Evolutionary conservation across 2,888 invertebrate genomes (phyloP), one percentile per base, ranked within the genome.

Genomic region (Thera obeliscata): DNA sequence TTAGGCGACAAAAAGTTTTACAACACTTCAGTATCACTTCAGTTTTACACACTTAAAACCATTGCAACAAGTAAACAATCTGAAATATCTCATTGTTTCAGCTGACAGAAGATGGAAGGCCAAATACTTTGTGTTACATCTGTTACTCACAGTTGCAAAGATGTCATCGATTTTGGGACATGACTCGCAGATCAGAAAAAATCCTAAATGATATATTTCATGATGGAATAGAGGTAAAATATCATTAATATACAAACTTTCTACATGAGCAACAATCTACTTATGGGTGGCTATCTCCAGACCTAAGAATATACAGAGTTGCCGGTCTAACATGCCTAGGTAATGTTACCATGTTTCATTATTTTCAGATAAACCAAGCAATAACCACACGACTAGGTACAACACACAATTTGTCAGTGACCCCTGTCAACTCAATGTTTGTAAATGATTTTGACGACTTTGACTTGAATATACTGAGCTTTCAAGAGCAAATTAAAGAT

Each of bases 171-270:
- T 62, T 62, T 35, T 33, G 38, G 0, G 62, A 41, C 6, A 58
- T 66, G 66, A 61, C 61, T 22, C 52, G 56, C 22, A 57, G 49
- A 61, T 66, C 66, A 11, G 66, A 61, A 36, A 66, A 66, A 46
- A 58, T 66, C 2, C 54, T 66, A 0, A 50, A 36, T 35, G 59
- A 67, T 60, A 35, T 67, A 8, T 60, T 62, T 38, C 50, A 57
- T 22, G 9, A 58, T 55, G 64, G 57, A 2, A 22, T 57, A 48
- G 57, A 58, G 48, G 66, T 62, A 62, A 57, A 11, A 12, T 7
- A n/a, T n/a, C n/a, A n/a, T n/a, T n/a, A n/a, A n/a, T n/a, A n/a
- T n/a, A 3, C 41, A 41, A 5, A 41, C 1, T 0, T 38, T 38
- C 3, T 38, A 41, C 41, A 41, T 41, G 41, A 1, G 7, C 41